Evolutionary conservation across 2,113 vertebrate species (phyloP), one percentile per base, ranked within the genome.

Genomic region (Phaethornis superciliosus): DNA sequence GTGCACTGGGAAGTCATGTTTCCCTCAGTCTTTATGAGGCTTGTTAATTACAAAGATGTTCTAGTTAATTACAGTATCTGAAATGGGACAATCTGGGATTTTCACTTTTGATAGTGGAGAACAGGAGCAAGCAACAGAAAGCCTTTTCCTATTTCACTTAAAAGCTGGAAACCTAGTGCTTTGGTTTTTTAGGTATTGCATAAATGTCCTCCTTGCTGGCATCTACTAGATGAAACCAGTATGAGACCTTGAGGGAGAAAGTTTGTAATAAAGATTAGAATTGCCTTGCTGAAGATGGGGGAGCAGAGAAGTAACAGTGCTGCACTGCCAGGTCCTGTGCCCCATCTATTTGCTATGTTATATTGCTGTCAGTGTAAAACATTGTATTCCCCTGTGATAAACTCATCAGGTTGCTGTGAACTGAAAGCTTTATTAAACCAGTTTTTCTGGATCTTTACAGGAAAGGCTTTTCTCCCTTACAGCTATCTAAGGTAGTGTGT

Each of bases 41-140:
- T 42, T 62, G 55, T 77, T 91, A 91, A 89, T 94, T 91, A 92
- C 3, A 4, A 68, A 76, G 86, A 49, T 27, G 19, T 88, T 33
- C 71, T n/a, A 14, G n/a, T 80, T 95, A 80, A 91, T 91, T 85
- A 91, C 1, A 6, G 1, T 59, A 20, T 27, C 67, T 82, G 71
- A 77, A 85, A 16, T 65, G 59, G 47, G 42, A 47, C 91, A 74
- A 27, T 15, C 55, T 70, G 67, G 11, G 35, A 6, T 71, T 79
- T 81, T 86, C 21, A 15, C 27, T 46, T 10, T 40, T 55, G 26
- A 32, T 11, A 18, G n/a, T 81, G 56, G 65, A 81, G 37, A 89
- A 71, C 12, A 32, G 15, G 64, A 74, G 24, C 56, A 76, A 44
- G 10, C 69, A 70, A 20, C 46, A 46, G 42, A n/a, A 77, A 18